These are phyloP conservation scores for Arctocebus calabarensis DNA, from an alignment of 2,797 vertebrate species.

Conservation along the genomic window DNA sequence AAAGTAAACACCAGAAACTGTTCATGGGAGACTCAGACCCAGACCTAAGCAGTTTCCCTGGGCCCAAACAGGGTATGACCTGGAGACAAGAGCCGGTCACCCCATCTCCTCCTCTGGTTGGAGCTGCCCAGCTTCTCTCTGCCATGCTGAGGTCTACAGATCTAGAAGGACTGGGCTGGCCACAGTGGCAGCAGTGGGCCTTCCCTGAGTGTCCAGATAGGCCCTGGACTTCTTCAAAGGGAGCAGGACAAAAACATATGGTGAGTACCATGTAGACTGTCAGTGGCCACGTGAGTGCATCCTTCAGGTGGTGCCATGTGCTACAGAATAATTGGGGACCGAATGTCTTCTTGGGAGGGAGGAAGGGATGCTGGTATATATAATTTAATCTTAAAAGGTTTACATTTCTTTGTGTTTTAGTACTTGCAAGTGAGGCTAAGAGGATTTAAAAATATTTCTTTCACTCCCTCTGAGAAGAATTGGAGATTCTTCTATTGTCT, in stretches of 20 bases:
- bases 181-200: not conserved
- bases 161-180: not conserved
- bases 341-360: not conserved
- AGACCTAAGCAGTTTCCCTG: not conserved
- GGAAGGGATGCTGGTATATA: not conserved
- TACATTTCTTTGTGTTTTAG: not conserved
- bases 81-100: not conserved
- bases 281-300: too few species aligned
- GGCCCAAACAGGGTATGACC: not conserved
- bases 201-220: not conserved
- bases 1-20: not conserved
- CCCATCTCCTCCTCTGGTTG: not conserved
- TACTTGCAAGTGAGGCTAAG: not conserved
- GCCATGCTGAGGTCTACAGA: not conserved
- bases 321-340: not conserved
- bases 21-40: not conserved
- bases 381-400: not conserved
- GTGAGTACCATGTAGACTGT: not conserved
- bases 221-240: not conserved
- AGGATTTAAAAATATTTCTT: conserved; percentile 35
- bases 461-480: not conserved
- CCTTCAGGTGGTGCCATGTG: not conserved
- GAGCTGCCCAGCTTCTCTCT: not conserved
- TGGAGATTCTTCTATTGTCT: not conserved
- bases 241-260: not conserved